Percentiles rank a stretch among this genome's conserved stretches.
These are phyloP conservation scores for Nesoenas mayeri DNA, from an alignment of 2,113 vertebrate genomes.

Conservation along the genomic window DNA sequence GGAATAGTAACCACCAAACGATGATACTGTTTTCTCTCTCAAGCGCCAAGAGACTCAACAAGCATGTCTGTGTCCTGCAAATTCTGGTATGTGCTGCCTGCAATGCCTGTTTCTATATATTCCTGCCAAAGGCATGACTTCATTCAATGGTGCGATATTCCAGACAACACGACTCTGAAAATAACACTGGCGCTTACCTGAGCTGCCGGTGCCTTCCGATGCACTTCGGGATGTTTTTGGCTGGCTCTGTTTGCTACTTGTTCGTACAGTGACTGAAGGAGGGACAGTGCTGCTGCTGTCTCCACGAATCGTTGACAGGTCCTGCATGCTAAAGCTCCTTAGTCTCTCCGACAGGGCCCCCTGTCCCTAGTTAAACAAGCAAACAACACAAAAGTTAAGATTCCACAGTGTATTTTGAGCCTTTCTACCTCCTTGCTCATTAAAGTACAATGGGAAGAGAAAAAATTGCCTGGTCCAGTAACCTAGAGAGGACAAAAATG, in stretches of 20 bases:
- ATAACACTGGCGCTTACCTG: conserved; percentile 72
- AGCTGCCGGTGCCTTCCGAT: conserved; percentile 84
- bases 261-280: conserved; percentile 69
- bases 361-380: conserved; percentile 81
- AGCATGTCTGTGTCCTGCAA: neutral
- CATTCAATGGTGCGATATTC: neutral
- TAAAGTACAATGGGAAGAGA: neutral
- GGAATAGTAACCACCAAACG: neutral
- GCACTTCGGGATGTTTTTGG: conserved; percentile 88
- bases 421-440: neutral
- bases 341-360: conserved; percentile 95
- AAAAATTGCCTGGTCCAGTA: neutral
- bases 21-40: neutral
- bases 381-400: conserved; percentile 27
- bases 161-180: neutral
- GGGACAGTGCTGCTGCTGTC: conserved; percentile 73
- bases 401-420: neutral
- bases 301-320: conserved; percentile 87
- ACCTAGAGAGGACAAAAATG: neutral
- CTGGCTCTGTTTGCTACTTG: conserved; percentile 81
- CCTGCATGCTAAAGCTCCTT: conserved; percentile 99
- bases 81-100: neutral
- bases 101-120: neutral
- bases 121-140: neutral
- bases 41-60: neutral